Conservation (phyloP, 2,113 vertebrate species). For the Diadophis punctatus region DNA sequence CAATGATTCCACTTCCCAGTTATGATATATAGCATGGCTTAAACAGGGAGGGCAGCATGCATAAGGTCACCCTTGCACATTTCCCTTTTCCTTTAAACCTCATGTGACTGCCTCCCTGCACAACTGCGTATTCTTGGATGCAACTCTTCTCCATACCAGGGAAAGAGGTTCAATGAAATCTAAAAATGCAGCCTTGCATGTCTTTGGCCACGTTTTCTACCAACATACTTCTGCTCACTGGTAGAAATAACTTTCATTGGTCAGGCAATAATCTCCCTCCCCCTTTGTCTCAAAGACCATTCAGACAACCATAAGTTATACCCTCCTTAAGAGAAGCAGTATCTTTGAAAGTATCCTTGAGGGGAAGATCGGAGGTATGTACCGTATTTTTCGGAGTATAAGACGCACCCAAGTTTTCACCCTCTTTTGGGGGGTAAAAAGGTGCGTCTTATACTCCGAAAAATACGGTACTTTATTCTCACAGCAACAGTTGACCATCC, state of each 20-base stretch:
- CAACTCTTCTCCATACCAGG: neutral
- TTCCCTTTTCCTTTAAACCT: neutral
- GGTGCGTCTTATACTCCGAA: too few relatives aligned
- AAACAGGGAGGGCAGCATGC: neutral
- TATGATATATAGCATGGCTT: neutral
- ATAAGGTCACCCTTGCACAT: neutral
- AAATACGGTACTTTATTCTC: too few relatives aligned
- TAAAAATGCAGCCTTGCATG: neutral
- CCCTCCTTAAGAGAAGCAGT: neutral
- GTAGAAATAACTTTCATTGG: neutral
- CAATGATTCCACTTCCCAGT: neutral
- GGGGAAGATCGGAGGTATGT: too few relatives aligned
- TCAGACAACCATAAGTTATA: neutral
- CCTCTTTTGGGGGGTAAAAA: too few relatives aligned
- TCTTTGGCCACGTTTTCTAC: neutral
- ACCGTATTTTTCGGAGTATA: too few relatives aligned
- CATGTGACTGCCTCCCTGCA: neutral
- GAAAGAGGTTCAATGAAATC: neutral
- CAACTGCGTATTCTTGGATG: neutral
- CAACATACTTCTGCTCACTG: neutral
- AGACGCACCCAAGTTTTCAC: too few relatives aligned
- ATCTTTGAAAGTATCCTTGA: neutral
- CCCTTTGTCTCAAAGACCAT: neutral
- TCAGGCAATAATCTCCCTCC: neutral
- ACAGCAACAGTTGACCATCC: neutral